Percentiles rank a stretch among this genome's conserved stretches.
phyloP scores from a whole-genome alignment of 2,113 vertebrate species.

The Tenrec ecaudatus region DNA sequence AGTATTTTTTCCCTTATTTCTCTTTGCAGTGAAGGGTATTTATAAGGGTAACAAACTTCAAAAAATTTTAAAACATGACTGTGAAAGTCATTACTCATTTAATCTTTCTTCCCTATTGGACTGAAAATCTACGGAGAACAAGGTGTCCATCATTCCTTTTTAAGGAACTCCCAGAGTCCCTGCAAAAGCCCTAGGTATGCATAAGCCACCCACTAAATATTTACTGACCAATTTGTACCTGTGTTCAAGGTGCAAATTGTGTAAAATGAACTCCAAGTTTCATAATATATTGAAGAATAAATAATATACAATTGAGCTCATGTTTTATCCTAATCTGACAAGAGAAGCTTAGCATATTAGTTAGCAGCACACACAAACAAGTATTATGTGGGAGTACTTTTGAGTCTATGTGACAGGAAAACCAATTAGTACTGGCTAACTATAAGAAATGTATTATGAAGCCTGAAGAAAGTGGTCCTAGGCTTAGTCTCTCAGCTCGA shows the following conservation, averaged over 20 bases:
- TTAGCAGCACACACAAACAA: constrained; percentile 6
- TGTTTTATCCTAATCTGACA: constrained; percentile 13
- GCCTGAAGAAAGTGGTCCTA: background rate
- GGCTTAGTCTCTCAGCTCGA: background rate
- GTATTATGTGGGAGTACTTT: constrained; percentile 20
- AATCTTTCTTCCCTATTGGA: constrained; percentile 49
- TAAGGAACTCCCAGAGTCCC: background rate
- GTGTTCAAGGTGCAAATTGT: constrained; percentile 2
- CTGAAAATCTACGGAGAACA: background rate
- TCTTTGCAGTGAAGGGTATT: constrained; percentile 34
- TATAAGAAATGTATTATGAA: background rate
- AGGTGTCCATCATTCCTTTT: background rate
- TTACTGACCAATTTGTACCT: constrained; percentile 21
- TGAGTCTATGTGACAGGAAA: constrained; percentile 36
- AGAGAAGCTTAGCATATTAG: background rate
- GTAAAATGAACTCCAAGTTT: constrained; percentile 50
- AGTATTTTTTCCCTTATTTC: constrained; percentile 20
- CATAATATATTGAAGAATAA: constrained; percentile 34
- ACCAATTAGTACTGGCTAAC: background rate
- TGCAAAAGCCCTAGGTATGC: constrained; percentile 3
- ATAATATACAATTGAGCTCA: constrained; percentile 20
- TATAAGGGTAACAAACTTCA: constrained; percentile 32
- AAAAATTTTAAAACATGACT: background rate
- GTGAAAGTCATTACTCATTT: constrained; percentile 49
- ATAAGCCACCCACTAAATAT: background rate